Evolutionary conservation across 2,888 invertebrate species (phyloP).

Genomic region (Schrankia costaestrigalis): DNA sequence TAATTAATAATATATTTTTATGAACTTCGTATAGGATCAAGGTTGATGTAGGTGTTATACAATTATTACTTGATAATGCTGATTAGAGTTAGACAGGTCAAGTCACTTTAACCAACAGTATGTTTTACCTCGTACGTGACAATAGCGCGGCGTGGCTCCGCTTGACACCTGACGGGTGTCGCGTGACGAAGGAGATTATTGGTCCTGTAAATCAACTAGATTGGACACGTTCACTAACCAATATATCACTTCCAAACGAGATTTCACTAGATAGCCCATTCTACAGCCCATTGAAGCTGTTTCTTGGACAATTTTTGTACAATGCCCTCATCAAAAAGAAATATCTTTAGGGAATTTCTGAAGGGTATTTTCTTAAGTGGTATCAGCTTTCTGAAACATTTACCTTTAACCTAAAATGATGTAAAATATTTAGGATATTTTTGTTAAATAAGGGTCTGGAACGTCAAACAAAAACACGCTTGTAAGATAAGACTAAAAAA

Average conservation of each 20-base stretch:
- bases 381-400: slow-evolving; percentile 24
- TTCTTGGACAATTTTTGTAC: slow-evolving; percentile 38
- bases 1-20: too few species aligned
- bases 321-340: slow-evolving; percentile 22
- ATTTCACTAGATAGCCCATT: slow-evolving; percentile 23
- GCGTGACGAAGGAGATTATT: slow-evolving; percentile 67
- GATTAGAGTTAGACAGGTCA: too few species aligned
- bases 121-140: slow-evolving; percentile 47
- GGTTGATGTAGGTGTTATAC: too few species aligned
- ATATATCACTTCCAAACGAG: slow-evolving; percentile 48
- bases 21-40: too few species aligned
- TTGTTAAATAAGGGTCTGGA: too few species aligned
- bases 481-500: too few species aligned
- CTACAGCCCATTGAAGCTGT: slow-evolving; percentile 18
- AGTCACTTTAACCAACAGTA: slow-evolving; percentile 13
- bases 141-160: slow-evolving; percentile 41
- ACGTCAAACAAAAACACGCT: too few species aligned
- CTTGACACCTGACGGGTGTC: slow-evolving; percentile 59
- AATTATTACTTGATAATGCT: too few species aligned
- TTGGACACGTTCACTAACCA: slow-evolving; percentile 61
- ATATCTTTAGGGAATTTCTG: slow-evolving; percentile 3
- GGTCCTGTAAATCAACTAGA: slow-evolving; percentile 69
- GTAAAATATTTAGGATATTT: too few species aligned
- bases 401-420: slow-evolving; percentile 12
- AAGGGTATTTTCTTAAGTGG: slow-evolving; percentile 8